These are phyloP conservation scores for Acanthis flammea DNA, from an alignment of 2,797 vertebrate genomes.

Conservation along the genomic window DNA sequence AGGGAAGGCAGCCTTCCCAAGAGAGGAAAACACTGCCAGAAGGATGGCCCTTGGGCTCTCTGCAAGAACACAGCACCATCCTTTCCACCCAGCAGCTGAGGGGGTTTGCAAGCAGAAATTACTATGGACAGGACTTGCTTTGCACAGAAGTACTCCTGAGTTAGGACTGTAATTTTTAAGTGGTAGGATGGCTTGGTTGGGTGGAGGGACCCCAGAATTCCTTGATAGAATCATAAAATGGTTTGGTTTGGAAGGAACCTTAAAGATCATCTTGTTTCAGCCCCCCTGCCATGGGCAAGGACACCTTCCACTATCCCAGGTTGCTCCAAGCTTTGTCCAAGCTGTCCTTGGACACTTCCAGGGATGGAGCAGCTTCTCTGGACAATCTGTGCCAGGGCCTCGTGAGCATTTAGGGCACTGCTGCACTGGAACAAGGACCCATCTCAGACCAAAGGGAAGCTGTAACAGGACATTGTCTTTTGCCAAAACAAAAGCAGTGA, in stretches of 20 bases:
- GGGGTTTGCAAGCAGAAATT: neutral
- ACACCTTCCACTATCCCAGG: neutral
- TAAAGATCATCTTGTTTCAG: neutral
- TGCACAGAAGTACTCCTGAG: neutral
- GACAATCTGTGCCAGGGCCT: neutral
- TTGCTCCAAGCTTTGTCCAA: neutral
- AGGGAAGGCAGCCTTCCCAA: slow-evolving; percentile 32
- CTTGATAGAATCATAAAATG: neutral
- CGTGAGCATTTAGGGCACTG: neutral
- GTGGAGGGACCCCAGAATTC: neutral
- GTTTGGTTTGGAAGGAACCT: neutral
- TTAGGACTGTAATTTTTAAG: neutral
- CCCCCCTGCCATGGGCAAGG: neutral
- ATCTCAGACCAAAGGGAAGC: neutral
- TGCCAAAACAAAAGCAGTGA: neutral
- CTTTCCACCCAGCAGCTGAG: neutral
- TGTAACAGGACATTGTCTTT: neutral
- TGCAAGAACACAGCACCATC: neutral
- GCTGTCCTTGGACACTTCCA: neutral
- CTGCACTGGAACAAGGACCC: neutral
- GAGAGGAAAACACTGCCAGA: slow-evolving; percentile 4
- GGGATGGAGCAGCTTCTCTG: neutral
- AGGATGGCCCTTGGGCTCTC: slow-evolving; percentile 9
- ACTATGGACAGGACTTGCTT: neutral
- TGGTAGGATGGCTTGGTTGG: neutral